Base-by-base conservation (phyloP, 2,888 invertebrate species). In the Bruchidius siliquastri region DNA sequence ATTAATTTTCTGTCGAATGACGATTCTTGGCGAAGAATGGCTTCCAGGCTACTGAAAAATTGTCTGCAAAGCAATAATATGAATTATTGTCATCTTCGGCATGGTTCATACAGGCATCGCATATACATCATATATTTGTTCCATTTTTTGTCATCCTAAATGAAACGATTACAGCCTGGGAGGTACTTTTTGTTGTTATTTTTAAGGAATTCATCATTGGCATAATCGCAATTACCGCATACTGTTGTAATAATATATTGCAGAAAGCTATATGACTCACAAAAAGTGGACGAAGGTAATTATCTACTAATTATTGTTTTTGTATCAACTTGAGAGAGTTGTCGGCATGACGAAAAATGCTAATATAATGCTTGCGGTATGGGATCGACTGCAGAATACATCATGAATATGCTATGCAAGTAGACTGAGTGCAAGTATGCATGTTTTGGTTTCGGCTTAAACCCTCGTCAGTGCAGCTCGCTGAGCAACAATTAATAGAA, bases 161-260 rank as follows among this genome's bases (percentile, higher is more conserved):
- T 82, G 82, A 81, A 82, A 79, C 79, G 80, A 82, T 82, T 82
- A 81, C 79, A 80, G 79, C 80, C 80, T 81, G 83, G 83, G 82
- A 80, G 82, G 82, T 82, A 80, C 75, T 82, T 82, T 82, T 82
- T 82, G 76, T 74, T 49, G 49, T 49, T 49, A 49, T 49, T 49
- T 49, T 49, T 49, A 49, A 49, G 49, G 49, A 49, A 49, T 49
- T 18, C 49, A 49, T 49, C 49, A 13, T 49, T 49, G 49, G 49
- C 18, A 49, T 49, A 49, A 49, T 49, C 49, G 49, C 49, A 49
- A 49, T 49, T 49, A 49, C 49, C 13, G 49, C 49, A 49, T 49
- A 49, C 49, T 49, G 49, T 49, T 49, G 49, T 49, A 49, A 49
- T 49, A 49, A 49, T 49, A 49, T 13, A 49, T 49, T 49, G 18